Evolutionary conservation across 2,113 vertebrate species (phyloP).

Genomic region (Oryzias javanicus): DNA sequence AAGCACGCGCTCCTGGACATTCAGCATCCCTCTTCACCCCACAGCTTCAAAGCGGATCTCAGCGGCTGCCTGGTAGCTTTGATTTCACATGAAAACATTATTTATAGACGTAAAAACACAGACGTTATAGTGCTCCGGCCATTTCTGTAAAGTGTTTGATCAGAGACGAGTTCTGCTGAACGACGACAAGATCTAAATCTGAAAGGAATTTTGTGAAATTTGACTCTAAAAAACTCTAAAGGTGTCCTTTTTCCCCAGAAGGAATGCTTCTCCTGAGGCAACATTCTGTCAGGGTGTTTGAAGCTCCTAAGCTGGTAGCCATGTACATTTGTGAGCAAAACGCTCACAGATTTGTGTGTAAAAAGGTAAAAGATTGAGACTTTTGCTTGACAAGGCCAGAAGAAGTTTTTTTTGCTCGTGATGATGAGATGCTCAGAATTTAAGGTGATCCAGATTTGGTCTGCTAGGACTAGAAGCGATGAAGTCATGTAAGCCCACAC

Average conservation of each 20-base stretch:
- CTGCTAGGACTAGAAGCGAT: slow-evolving; percentile 19
- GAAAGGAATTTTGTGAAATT: slow-evolving; percentile 32
- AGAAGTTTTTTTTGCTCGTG: neutral
- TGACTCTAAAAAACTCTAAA: slow-evolving; percentile 47
- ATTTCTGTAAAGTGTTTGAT: too few species aligned
- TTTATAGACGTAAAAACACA: neutral
- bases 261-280: slow-evolving; percentile 23
- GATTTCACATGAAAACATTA: neutral
- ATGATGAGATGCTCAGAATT: neutral
- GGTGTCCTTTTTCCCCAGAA: slow-evolving; percentile 45
- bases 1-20: slow-evolving; percentile 1
- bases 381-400: neutral
- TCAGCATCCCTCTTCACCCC: neutral
- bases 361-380: slow-evolving; percentile 29
- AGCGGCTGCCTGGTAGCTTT: neutral
- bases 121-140: too few species aligned
- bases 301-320: slow-evolving; percentile 24
- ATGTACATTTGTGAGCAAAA: slow-evolving; percentile 35
- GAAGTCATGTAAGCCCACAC: slow-evolving; percentile 31
- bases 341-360: slow-evolving; percentile 20
- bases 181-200: slow-evolving; percentile 17
- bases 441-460: slow-evolving; percentile 5
- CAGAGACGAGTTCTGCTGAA: too few species aligned
- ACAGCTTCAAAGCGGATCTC: neutral
- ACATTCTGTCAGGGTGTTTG: slow-evolving; percentile 17